Evolutionary conservation across 2,113 vertebrate species (phyloP).

Genomic region (Pedetes capensis): DNA sequence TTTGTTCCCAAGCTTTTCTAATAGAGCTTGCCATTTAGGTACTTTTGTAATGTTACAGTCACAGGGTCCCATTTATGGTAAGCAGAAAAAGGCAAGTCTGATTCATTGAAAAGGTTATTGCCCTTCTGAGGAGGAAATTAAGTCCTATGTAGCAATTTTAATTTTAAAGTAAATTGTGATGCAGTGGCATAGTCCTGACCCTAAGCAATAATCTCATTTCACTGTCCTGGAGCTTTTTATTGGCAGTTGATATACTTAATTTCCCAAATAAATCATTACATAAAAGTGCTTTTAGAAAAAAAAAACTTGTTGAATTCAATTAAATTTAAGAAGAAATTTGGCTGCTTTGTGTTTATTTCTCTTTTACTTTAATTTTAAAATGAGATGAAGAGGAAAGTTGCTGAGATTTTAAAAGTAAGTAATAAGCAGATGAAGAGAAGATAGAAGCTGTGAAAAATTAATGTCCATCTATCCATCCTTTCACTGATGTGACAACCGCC

Average conservation of each 20-base stretch:
- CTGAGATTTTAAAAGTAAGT: slow-evolving; percentile 5
- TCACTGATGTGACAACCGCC: not conserved
- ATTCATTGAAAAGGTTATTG: slow-evolving; percentile 1
- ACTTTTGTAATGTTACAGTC: not conserved
- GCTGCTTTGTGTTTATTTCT: not conserved
- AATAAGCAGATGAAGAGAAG: not conserved
- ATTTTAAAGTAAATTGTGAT: slow-evolving; percentile 61
- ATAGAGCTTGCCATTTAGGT: not conserved
- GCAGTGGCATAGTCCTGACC: slow-evolving; percentile 26
- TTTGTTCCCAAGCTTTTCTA: not conserved
- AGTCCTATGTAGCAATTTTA: slow-evolving; percentile 55
- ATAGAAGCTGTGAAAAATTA: not conserved
- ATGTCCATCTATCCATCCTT: not conserved
- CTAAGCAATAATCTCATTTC: slow-evolving; percentile 55
- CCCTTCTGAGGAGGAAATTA: slow-evolving; percentile 62
- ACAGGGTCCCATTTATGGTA: slow-evolving; percentile 3
- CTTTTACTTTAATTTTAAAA: not conserved
- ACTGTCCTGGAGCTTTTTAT: not conserved
- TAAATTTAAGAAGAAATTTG: slow-evolving; percentile 32
- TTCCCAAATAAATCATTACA: slow-evolving; percentile 18
- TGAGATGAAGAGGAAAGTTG: not conserved
- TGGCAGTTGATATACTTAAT: slow-evolving; percentile 30
- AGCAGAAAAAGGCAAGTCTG: not conserved
- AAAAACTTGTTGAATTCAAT: slow-evolving; percentile 14
- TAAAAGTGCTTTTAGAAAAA: not conserved